Percentiles rank a stretch among this genome's conserved stretches.
Evolutionary conservation across 2,888 invertebrate genomes (phyloP).

Genomic region (Carcina quercana): DNA sequence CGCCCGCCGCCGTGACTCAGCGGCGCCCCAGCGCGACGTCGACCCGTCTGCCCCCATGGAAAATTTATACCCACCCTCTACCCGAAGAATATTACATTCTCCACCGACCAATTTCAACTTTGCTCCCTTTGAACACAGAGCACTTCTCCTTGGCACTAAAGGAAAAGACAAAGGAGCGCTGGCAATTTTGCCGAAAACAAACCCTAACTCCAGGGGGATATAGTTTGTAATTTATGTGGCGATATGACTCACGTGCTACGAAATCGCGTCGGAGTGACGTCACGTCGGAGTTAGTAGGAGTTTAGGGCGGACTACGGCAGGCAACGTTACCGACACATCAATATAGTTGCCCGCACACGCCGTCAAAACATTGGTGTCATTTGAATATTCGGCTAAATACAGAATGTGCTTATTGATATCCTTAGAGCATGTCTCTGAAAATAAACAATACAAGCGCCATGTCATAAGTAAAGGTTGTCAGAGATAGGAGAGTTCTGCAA

Average conservation of each 20-base stretch:
- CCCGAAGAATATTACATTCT: constrained; percentile 59
- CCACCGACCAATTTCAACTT: constrained; percentile 36
- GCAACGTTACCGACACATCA: too few species aligned
- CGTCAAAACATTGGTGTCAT: too few species aligned
- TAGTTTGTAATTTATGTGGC: constrained; percentile 67
- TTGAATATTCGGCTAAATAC: too few species aligned
- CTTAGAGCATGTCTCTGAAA: too few species aligned
- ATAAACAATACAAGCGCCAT: too few species aligned
- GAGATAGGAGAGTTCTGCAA: background rate
- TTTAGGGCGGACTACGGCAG: too few species aligned
- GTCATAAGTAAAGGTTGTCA: background rate
- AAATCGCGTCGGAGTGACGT: constrained; percentile 61
- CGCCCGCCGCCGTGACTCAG: constrained; percentile 61
- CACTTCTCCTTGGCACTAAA: constrained; percentile 28
- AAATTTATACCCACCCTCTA: constrained; percentile 73
- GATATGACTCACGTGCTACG: constrained; percentile 59
- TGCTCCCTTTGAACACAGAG: constrained; percentile 34
- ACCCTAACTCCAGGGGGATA: constrained; percentile 68
- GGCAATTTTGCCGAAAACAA: constrained; percentile 66
- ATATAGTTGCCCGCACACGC: too few species aligned
- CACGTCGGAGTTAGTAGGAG: too few species aligned
- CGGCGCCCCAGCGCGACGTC: constrained; percentile 72
- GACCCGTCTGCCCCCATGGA: constrained; percentile 72
- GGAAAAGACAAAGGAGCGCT: constrained; percentile 63
- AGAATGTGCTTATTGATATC: too few species aligned